Base-by-base conservation (phyloP, 2,888 invertebrate genomes). In the Chrysopilus asiliformis region DNA sequence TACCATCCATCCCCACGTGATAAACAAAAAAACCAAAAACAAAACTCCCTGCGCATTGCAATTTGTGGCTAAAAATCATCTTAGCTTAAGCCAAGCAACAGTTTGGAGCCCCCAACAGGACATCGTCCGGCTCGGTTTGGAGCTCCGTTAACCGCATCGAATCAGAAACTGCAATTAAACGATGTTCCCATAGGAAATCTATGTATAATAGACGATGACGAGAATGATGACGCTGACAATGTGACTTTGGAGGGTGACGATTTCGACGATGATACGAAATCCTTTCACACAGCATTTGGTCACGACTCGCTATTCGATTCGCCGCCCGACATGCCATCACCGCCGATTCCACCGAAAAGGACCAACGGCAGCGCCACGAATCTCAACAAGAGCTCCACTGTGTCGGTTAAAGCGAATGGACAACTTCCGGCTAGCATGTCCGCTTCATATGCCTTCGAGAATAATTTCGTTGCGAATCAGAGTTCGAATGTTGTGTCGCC, bases 321-420 rank as follows among this genome's bases (percentile, higher is more conserved):
- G 40, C 61, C 62, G 17, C 62, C 62, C 22, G 58, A 60, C 42
- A 52, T 62, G 48, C 53, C 55, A 31, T 58, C 62, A 29, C 62
- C 62, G 12, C 62, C 62, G 4, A 53, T 62, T 33, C 62, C 62
- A 12, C 58, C 58, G 18, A 47, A 57, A 15, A 50, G 49, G 9
- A 28, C 36, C 12, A 45, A 47, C 26, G 30, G 36, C 12, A 38
- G 33, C 32, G 32, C 14, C 27, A n/a, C n/a, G n/a, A n/a, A n/a
- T n/a, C n/a, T n/a, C n/a, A 13, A 9, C 28, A 27, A 14, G 35
- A 35, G n/a, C 20, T 35, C n/a, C 13, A 17, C 12, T 20, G 19
- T 28, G 22, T 15, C 18, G 13, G 19, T 24, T 33, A 19, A 31
- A 18, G 25, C 12, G 13, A 22, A 33, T 15, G 10, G 12, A 13